These are phyloP conservation scores for Dasypus novemcinctus DNA, from an alignment of 2,113 vertebrate genomes.

Conservation along the genomic window DNA sequence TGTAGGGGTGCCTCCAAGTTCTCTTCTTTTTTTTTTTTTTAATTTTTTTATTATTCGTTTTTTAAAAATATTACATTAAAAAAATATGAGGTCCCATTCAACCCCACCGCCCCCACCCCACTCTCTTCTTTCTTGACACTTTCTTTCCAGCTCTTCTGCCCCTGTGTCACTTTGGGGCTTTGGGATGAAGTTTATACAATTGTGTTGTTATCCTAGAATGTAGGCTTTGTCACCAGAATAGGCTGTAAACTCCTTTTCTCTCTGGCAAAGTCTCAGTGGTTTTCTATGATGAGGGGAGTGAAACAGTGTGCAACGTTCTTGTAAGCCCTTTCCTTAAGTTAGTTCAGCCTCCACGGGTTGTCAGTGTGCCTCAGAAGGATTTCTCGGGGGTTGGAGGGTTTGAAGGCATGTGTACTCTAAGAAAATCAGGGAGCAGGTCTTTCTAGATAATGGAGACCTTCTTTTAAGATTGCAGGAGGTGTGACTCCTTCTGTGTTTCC, in stretches of 20 bases:
- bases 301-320: background rate
- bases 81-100: too few species aligned
- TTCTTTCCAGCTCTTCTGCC: background rate
- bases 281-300: background rate
- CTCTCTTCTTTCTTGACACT: background rate
- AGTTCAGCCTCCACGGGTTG: too few species aligned
- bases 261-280: background rate
- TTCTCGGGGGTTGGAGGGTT: too few species aligned
- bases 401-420: background rate
- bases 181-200: background rate
- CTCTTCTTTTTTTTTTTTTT: background rate
- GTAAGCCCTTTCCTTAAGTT: background rate
- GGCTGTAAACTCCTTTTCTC: background rate
- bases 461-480: background rate
- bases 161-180: background rate
- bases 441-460: background rate
- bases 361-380: background rate
- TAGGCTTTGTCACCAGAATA: background rate
- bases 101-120: too few species aligned
- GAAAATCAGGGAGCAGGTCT: background rate
- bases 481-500: background rate
- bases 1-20: background rate
- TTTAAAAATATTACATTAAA: too few species aligned
- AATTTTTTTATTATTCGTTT: too few species aligned
- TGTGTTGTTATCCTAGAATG: background rate